phyloP scores from a whole-genome alignment of 2,113 vertebrate species.

The Dipodomys spectabilis region DNA sequence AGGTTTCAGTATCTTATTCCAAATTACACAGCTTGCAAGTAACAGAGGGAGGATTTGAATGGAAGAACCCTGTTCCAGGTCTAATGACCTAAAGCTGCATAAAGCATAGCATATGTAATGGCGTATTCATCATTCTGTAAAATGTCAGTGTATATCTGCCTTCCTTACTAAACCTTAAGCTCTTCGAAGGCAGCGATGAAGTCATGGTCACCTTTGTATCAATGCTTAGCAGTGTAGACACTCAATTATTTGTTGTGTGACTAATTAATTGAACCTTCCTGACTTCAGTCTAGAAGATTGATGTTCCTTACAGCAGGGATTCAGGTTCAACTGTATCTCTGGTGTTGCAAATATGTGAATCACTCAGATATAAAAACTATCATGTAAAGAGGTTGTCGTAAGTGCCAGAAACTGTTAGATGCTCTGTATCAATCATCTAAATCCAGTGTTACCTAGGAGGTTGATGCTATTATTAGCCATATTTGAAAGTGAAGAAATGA shows the following conservation, averaged over 20 bases:
- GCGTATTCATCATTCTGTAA: not conserved
- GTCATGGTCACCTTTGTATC: not conserved
- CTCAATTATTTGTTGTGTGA: slow-evolving; percentile 12
- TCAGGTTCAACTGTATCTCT: not conserved
- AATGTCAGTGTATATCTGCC: not conserved
- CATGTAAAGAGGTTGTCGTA: not conserved
- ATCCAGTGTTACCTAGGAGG: not conserved
- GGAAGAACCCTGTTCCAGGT: not conserved
- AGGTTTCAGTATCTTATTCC: not conserved
- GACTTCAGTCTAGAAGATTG: not conserved
- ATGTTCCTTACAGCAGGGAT: not conserved
- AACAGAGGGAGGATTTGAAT: not conserved
- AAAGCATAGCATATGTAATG: not conserved
- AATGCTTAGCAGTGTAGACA: not conserved
- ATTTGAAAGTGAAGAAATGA: not conserved
- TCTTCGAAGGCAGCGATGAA: not conserved
- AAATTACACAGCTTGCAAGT: not conserved
- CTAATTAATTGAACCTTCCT: not conserved
- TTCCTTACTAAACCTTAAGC: not conserved
- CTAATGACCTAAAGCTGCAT: not conserved
- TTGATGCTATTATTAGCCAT: not conserved
- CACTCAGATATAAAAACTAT: not conserved
- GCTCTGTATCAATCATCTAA: not conserved
- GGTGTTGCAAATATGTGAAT: not conserved
- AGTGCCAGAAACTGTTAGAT: not conserved